phyloP scores from a whole-genome alignment of 2,888 invertebrate species.

The Drosophila nr. medialis region DNA sequence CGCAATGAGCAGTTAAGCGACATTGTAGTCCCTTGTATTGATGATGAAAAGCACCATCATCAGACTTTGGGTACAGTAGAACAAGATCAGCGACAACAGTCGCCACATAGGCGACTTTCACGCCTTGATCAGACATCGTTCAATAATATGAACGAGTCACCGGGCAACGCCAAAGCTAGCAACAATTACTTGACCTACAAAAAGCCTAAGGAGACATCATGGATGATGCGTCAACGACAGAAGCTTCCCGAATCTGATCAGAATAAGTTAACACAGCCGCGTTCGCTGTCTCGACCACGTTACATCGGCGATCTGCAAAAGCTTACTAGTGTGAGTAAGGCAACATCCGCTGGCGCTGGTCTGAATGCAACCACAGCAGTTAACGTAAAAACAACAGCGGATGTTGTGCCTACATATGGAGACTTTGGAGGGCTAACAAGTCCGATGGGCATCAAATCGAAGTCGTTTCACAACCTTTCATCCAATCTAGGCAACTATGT shows the following conservation, averaged over 20 bases:
- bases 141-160: slow-evolving; percentile 58
- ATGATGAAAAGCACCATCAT: slow-evolving; percentile 63
- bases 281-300: slow-evolving; percentile 83
- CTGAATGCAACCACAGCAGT: slow-evolving; percentile 53
- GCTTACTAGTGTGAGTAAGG: slow-evolving; percentile 79
- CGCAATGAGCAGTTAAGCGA: slow-evolving; percentile 66
- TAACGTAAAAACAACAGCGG: slow-evolving; percentile 18
- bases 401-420: slow-evolving; percentile 24
- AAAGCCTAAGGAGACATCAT: slow-evolving; percentile 80
- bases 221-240: slow-evolving; percentile 36
- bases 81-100: slow-evolving; percentile 24
- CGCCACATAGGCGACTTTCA: slow-evolving; percentile 66
- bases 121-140: slow-evolving; percentile 69
- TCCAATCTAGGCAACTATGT: slow-evolving; percentile 66
- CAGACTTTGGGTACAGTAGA: slow-evolving; percentile 1
- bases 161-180: slow-evolving; percentile 10
- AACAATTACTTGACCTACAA: slow-evolving; percentile 82
- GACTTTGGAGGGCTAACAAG: slow-evolving; percentile 77
- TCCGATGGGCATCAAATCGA: slow-evolving; percentile 84
- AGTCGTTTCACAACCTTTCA: slow-evolving; percentile 84
- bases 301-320: slow-evolving; percentile 82
- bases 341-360: slow-evolving; percentile 81
- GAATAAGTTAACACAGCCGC: slow-evolving; percentile 52
- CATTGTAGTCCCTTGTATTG: slow-evolving; percentile 84
- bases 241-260: slow-evolving; percentile 20